Percentiles rank a stretch among this genome's conserved stretches.
Evolutionary conservation across 2,888 invertebrate genomes (phyloP).

Genomic region (Amblyjoppa fuscipennis): DNA sequence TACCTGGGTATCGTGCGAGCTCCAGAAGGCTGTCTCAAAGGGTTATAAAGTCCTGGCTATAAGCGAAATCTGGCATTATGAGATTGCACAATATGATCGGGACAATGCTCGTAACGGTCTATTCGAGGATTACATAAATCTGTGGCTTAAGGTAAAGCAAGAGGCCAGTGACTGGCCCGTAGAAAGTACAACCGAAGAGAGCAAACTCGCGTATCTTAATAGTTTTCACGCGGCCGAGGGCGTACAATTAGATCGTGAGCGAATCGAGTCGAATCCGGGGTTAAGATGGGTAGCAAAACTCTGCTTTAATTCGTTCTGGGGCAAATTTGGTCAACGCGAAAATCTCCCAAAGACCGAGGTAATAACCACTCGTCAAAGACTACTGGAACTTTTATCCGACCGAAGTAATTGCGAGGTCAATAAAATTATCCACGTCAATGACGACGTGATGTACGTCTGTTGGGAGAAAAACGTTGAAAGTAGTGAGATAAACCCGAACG

Average conservation of each 20-base stretch:
- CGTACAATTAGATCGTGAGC: slow-evolving; percentile 66
- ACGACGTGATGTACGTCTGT: too few relatives aligned
- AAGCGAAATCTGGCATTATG: slow-evolving; percentile 73
- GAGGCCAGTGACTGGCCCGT: slow-evolving; percentile 73
- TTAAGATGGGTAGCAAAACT: slow-evolving; percentile 73
- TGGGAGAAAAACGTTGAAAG: too few relatives aligned
- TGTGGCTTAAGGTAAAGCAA: slow-evolving; percentile 73
- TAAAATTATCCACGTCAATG: slow-evolving; percentile 62
- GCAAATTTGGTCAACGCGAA: slow-evolving; percentile 74
- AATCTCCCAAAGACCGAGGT: slow-evolving; percentile 68
- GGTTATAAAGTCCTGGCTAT: neutral
- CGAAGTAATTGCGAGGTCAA: slow-evolving; percentile 64
- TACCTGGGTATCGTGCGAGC: slow-evolving; percentile 78
- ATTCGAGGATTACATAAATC: slow-evolving; percentile 75
- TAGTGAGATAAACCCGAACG: slow-evolving; percentile 77
- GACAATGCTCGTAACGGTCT: slow-evolving; percentile 59
- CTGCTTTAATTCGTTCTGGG: slow-evolving; percentile 76
- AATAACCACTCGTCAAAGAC: slow-evolving; percentile 46
- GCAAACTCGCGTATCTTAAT: slow-evolving; percentile 38
- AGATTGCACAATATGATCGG: slow-evolving; percentile 66
- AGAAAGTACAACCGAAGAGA: slow-evolving; percentile 15
- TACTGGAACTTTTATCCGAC: slow-evolving; percentile 62
- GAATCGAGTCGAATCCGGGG: slow-evolving; percentile 72
- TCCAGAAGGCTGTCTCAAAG: slow-evolving; percentile 75
- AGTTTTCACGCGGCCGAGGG: slow-evolving; percentile 65